Percentiles rank a stretch among this genome's conserved stretches.
Evolutionary conservation across 1,140 invertebrate genomes (phyloP).

Genomic region (Pseudomyrmex cubaensis): DNA sequence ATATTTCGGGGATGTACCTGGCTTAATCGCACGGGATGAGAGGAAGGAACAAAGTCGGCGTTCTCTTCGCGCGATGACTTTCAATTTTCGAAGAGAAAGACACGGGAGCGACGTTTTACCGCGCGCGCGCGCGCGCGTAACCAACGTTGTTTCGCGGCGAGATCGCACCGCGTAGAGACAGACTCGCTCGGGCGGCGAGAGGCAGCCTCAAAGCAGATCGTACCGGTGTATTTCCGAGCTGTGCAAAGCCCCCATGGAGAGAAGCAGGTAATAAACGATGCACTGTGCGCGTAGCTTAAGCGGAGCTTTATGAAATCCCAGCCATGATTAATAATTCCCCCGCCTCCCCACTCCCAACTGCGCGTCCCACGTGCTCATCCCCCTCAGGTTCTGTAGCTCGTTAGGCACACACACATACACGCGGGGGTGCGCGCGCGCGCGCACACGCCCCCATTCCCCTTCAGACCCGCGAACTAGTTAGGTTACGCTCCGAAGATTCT

Average conservation of each 20-base stretch:
- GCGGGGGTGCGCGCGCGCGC: too few relatives aligned
- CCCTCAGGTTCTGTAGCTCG: conserved; percentile 63
- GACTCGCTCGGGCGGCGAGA: conserved; percentile 51
- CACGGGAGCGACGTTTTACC: not conserved
- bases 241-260: conserved; percentile 72
- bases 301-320: conserved; percentile 83
- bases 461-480: conserved; percentile 61
- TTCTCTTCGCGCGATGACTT: conserved; percentile 57
- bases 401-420: conserved; percentile 74
- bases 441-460: conserved; percentile 5
- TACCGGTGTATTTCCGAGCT: conserved; percentile 76
- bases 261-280: conserved; percentile 80
- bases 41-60: not conserved
- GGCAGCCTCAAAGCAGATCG: conserved; percentile 59
- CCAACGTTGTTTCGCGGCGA: conserved; percentile 29
- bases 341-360: conserved; percentile 48
- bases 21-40: not conserved
- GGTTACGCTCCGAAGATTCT: conserved; percentile 63
- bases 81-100: conserved; percentile 67
- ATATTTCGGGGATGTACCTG: conserved; percentile 24
- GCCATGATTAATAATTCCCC: conserved; percentile 84
- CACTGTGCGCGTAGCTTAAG: conserved; percentile 80
- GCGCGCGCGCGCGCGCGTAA: conserved; percentile 20
- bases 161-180: conserved; percentile 27
- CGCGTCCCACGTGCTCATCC: conserved; percentile 29